These are phyloP conservation scores for Chaetogeoica ovagalla DNA, from an alignment of 2,888 invertebrate genomes.

Conservation along the genomic window DNA sequence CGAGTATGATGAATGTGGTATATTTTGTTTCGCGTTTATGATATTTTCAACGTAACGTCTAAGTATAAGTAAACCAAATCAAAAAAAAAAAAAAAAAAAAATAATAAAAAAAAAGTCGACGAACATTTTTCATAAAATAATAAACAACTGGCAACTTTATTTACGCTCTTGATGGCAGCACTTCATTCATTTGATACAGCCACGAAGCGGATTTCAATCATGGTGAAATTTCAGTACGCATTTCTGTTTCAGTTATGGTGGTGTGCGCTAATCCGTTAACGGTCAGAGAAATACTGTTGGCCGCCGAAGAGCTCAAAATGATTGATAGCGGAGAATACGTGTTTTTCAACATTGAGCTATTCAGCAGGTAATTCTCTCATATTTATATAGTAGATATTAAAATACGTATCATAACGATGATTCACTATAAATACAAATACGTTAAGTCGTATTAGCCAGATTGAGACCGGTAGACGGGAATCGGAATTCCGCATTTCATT, in stretches of 20 bases:
- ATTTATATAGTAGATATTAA: neutral
- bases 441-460: too few relatives aligned
- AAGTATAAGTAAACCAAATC: neutral
- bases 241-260: constrained; percentile 81
- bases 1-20: neutral
- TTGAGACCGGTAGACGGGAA: too few relatives aligned
- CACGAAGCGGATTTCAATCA: constrained; percentile 20
- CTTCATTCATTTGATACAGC: neutral
- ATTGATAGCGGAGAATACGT: constrained; percentile 95
- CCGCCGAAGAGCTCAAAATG: constrained; percentile 93
- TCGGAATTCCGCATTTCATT: too few relatives aligned
- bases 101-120: too few relatives aligned
- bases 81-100: neutral
- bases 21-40: too few relatives aligned
- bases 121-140: neutral
- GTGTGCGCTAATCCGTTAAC: constrained; percentile 89
- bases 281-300: constrained; percentile 88
- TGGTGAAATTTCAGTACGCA: constrained; percentile 50
- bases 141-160: neutral
- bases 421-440: too few relatives aligned
- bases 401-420: too few relatives aligned
- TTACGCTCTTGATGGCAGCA: constrained; percentile 11
- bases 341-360: constrained; percentile 96
- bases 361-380: constrained; percentile 79
- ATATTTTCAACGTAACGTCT: neutral